Percentiles rank a stretch among this genome's conserved stretches.
Evolutionary conservation across 1,140 invertebrate genomes (phyloP).

Genomic region (Bombus waltoni): DNA sequence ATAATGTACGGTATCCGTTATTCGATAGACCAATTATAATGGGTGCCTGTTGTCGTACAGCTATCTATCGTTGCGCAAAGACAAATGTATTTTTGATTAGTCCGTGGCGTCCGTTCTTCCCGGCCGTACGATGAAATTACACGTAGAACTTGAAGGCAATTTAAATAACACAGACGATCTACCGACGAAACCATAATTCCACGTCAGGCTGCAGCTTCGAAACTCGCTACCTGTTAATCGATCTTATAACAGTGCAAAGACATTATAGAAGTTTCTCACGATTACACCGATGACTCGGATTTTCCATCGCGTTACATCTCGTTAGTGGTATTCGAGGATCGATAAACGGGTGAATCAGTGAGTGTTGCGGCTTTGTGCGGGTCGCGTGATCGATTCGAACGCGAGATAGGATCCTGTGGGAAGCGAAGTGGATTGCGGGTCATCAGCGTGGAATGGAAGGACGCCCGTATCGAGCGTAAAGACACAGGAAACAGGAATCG

Average conservation of each 20-base stretch:
- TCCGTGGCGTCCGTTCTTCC: background rate
- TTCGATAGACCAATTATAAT: constrained; percentile 2
- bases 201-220: background rate
- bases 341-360: constrained; percentile 60
- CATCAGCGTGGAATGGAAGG: constrained; percentile 77
- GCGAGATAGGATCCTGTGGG: constrained; percentile 38
- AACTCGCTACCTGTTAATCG: background rate
- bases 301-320: constrained; percentile 20
- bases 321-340: constrained; percentile 20
- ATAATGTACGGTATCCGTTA: background rate
- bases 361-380: constrained; percentile 25
- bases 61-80: constrained; percentile 34
- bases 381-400: constrained; percentile 31
- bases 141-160: background rate
- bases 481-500: constrained; percentile 63
- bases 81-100: constrained; percentile 34
- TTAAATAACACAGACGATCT: constrained; percentile 1
- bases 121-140: background rate
- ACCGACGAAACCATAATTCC: constrained; percentile 8
- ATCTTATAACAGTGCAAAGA: background rate
- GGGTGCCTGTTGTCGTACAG: background rate
- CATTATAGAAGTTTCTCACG: constrained; percentile 48
- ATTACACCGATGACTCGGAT: constrained; percentile 46
- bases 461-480: constrained; percentile 35
- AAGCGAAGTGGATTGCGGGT: constrained; percentile 63